phyloP scores from a whole-genome alignment of 2,797 vertebrate species.

The Microchirus variegatus region DNA sequence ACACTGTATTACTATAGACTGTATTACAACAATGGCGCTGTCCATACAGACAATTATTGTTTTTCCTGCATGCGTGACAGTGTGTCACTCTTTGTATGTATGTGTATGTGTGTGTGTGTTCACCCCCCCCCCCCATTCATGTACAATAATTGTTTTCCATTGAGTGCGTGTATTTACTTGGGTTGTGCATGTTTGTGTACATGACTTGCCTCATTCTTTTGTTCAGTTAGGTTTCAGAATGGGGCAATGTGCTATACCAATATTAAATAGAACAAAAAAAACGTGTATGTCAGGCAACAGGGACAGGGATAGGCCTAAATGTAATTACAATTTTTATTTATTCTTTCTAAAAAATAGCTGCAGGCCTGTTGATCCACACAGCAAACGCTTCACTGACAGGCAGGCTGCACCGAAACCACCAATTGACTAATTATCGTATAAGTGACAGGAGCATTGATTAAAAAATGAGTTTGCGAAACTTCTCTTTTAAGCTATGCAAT shows the following conservation, averaged over 20 bases:
- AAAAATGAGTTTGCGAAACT: slow-evolving; percentile 10
- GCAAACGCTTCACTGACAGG: slow-evolving; percentile 37
- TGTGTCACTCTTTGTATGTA: slow-evolving; percentile 51
- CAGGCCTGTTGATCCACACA: slow-evolving; percentile 30
- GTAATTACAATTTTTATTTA: slow-evolving; percentile 63
- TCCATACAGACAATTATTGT: slow-evolving; percentile 68
- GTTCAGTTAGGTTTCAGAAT: slow-evolving; percentile 70
- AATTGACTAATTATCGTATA: slow-evolving; percentile 54
- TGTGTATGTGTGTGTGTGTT: slow-evolving; percentile 31
- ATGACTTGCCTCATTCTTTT: slow-evolving; percentile 65
- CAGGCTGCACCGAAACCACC: slow-evolving; percentile 54
- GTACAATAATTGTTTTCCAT: slow-evolving; percentile 74
- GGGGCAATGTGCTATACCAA: slow-evolving; percentile 60
- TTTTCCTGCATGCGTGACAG: slow-evolving; percentile 67
- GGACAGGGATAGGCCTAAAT: slow-evolving; percentile 39
- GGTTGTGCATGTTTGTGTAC: slow-evolving; percentile 56
- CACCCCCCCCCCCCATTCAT: slow-evolving; percentile 45
- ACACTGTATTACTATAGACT: slow-evolving; percentile 71
- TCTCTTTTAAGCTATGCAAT: slow-evolving; percentile 2
- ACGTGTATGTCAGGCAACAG: slow-evolving; percentile 69
- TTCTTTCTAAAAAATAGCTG: slow-evolving; percentile 31
- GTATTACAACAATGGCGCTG: slow-evolving; percentile 61
- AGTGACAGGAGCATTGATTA: slow-evolving; percentile 25
- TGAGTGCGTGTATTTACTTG: slow-evolving; percentile 73
- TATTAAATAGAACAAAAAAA: slow-evolving; percentile 57